phyloP scores from a whole-genome alignment of 2,888 invertebrate genomes.

The Arge pagana region DNA sequence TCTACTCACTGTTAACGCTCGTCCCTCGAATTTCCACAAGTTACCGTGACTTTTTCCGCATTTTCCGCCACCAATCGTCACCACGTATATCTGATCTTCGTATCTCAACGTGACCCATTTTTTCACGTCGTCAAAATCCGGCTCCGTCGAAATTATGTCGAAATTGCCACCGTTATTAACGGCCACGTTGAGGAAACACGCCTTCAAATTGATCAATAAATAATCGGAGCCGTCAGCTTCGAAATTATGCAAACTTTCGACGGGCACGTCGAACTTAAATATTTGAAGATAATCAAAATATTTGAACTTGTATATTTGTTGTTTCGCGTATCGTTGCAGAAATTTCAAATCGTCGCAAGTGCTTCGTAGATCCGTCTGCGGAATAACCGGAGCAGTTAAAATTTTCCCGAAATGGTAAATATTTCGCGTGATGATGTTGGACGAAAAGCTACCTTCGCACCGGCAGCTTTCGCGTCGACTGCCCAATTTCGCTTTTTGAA shows the following conservation, averaged over 20 bases:
- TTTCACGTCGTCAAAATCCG: slow-evolving; percentile 59
- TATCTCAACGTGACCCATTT: slow-evolving; percentile 56
- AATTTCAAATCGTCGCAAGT: slow-evolving; percentile 32
- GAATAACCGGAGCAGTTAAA: background rate
- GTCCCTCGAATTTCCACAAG: slow-evolving; percentile 55
- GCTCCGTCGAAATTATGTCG: slow-evolving; percentile 35
- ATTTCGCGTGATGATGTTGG: too few relatives aligned
- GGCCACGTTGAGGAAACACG: slow-evolving; percentile 58
- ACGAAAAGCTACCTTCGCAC: slow-evolving; percentile 30
- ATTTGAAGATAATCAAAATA: slow-evolving; percentile 58
- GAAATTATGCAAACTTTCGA: slow-evolving; percentile 49
- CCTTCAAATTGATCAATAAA: slow-evolving; percentile 54
- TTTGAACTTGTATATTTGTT: slow-evolving; percentile 59
- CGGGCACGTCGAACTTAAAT: slow-evolving; percentile 41
- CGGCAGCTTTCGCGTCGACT: slow-evolving; percentile 18
- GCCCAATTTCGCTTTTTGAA: slow-evolving; percentile 33
- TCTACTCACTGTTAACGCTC: slow-evolving; percentile 47
- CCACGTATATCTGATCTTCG: slow-evolving; percentile 50
- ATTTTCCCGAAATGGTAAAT: background rate
- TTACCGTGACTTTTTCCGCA: slow-evolving; percentile 53
- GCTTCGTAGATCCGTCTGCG: slow-evolving; percentile 31
- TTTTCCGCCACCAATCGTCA: slow-evolving; percentile 43
- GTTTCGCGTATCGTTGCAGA: slow-evolving; percentile 38
- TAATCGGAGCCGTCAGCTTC: slow-evolving; percentile 48
- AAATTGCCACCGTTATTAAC: slow-evolving; percentile 54